Base-by-base conservation (phyloP, 2,888 invertebrate genomes). In the Spodoptera picta region DNA sequence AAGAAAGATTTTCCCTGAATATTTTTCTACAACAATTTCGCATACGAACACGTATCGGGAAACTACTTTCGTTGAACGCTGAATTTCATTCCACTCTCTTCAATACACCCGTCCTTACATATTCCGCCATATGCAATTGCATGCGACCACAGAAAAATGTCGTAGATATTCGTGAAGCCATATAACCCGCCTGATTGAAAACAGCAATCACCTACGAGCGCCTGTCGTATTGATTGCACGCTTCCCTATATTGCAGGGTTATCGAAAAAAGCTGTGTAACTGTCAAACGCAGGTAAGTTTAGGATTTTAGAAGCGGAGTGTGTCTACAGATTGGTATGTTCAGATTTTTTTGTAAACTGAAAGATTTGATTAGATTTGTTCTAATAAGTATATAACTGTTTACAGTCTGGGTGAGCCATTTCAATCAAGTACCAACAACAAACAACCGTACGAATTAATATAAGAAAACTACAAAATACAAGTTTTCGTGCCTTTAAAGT, bases 111-210 rank as follows among this genome's bases (percentile, higher is more conserved):
- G 53, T 54, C 23, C 45, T 41, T 67, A 44, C 49, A 24, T n/a
- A 23, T 14, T 41, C 27, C 27, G 11, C 43, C 48, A 49, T 55
- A 67, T 67, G 70, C 75, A 65, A 77, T 69, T 75, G 64, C 70
- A 78, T 62, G 63, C 55, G 63, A 62, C 65, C 53, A 48, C 65
- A 65, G 74, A 75, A 79, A 80, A 80, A 80, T 74, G 74, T 79
- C 72, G 78, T 68, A 64, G 69, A 48, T 70, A 65, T 65, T 60
- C 64, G 53, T 65, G 55, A 62, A 66, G 44, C 65, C 65, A 64
- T 79, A 79, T 75, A 73, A 73, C 56, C 75, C 66, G 74, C 64
- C 64, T 84, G 86, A 88, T 87, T 83, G 87, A 88, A 86, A 83
- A 83, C 79, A 80, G 80, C 86, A 83, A 86, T 87, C 85, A 83